These are phyloP conservation scores for Doris montereyensis DNA, from an alignment of 2,888 invertebrate genomes.

Conservation along the genomic window DNA sequence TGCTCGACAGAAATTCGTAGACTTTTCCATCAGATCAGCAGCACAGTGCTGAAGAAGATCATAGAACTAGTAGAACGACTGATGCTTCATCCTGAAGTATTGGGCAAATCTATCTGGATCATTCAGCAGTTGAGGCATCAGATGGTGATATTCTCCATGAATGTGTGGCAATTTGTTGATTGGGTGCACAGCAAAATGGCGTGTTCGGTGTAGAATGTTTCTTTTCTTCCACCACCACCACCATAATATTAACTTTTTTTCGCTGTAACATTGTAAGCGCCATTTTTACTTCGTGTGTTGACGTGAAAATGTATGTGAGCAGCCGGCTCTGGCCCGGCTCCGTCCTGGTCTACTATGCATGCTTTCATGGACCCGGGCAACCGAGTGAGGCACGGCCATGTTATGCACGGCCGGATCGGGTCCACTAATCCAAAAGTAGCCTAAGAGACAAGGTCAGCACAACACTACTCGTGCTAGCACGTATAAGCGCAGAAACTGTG, in stretches of 20 bases:
- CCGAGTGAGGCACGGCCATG: slow-evolving; percentile 4
- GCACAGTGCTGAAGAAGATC: slow-evolving; percentile 35
- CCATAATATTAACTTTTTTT: too few species aligned
- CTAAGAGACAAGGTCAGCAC: too few species aligned
- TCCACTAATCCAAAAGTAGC: too few species aligned
- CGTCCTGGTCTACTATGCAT: slow-evolving; percentile 7
- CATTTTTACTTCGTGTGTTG: background rate
- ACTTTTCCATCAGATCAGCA: slow-evolving; percentile 20
- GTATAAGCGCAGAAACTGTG: too few species aligned
- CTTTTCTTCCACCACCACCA: too few species aligned
- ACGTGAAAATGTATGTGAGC: slow-evolving; percentile 7
- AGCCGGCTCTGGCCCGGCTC: slow-evolving; percentile 20
- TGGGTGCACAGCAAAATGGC: slow-evolving; percentile 30
- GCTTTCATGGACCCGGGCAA: slow-evolving; percentile 27
- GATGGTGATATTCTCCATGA: slow-evolving; percentile 30
- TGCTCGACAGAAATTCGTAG: slow-evolving; percentile 22
- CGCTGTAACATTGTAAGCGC: slow-evolving; percentile 1
- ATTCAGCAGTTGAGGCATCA: slow-evolving; percentile 23
- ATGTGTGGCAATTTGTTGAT: slow-evolving; percentile 27
- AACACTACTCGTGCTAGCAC: too few species aligned
- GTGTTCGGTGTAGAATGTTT: too few species aligned
- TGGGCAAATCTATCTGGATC: slow-evolving; percentile 10
- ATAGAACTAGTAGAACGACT: slow-evolving; percentile 16
- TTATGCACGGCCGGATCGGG: background rate
- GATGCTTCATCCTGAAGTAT: slow-evolving; percentile 24